These are phyloP conservation scores for Steromphala cineraria DNA, from an alignment of 2,888 invertebrate genomes.

Conservation along the genomic window DNA sequence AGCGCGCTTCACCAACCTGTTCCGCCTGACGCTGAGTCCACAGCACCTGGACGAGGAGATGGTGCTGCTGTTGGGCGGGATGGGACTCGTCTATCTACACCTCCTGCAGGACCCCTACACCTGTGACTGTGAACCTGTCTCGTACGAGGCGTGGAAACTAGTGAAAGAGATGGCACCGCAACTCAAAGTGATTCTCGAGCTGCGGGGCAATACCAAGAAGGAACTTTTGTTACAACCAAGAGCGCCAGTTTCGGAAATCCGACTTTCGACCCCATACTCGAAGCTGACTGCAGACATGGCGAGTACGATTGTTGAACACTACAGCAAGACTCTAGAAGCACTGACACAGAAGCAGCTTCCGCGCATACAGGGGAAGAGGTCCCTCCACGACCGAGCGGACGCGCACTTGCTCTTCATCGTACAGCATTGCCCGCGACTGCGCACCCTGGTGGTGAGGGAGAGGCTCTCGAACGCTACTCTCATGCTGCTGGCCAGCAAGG, in stretches of 20 bases:
- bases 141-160: constrained; percentile 77
- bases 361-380: constrained; percentile 81
- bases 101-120: constrained; percentile 82
- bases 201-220: constrained; percentile 77
- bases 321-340: constrained; percentile 76
- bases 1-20: constrained; percentile 85
- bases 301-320: constrained; percentile 80
- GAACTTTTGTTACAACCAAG: constrained; percentile 81
- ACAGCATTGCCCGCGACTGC: constrained; percentile 82
- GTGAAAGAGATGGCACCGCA: constrained; percentile 80
- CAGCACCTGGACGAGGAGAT: constrained; percentile 86
- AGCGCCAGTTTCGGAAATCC: constrained; percentile 82
- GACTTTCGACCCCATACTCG: constrained; percentile 81
- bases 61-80: constrained; percentile 82
- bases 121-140: constrained; percentile 61
- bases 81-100: constrained; percentile 81
- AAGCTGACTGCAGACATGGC: constrained; percentile 78
- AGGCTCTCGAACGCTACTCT: constrained; percentile 86
- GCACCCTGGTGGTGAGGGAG: constrained; percentile 84
- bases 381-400: constrained; percentile 84
- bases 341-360: constrained; percentile 84
- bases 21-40: constrained; percentile 78
- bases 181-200: constrained; percentile 83
- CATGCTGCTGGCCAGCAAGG: constrained; percentile 82
- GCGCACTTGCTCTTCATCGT: constrained; percentile 82